A percentile compares a stretch with the other conserved stretches of the same genome.
Conservation (phyloP, 2,797 vertebrate genomes). For the Glossophaga mutica region DNA sequence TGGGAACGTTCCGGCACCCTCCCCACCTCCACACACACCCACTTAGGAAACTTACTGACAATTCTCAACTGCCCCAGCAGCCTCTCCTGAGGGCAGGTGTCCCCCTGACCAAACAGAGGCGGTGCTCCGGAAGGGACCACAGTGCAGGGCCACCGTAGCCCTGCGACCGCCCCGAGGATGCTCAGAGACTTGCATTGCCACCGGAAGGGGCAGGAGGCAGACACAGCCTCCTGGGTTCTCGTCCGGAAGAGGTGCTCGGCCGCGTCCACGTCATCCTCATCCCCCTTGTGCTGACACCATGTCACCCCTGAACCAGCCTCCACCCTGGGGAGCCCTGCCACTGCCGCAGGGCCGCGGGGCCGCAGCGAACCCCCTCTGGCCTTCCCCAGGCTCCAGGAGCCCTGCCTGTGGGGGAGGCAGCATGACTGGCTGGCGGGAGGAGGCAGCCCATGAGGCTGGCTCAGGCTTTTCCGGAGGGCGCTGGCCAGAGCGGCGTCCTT, state of each 20-base stretch:
- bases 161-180: neutral
- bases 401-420: neutral
- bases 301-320: neutral
- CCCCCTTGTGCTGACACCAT: too few relatives aligned
- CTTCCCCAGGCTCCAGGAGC: neutral
- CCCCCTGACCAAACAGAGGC: neutral
- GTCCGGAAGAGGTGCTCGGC: neutral
- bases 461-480: too few relatives aligned
- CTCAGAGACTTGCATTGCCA: neutral
- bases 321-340: neutral
- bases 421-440: neutral
- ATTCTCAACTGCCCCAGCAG: neutral
- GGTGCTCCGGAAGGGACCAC: neutral
- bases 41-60: neutral
- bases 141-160: neutral
- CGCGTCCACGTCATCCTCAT: neutral
- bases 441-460: too few relatives aligned
- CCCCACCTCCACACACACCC: too few relatives aligned
- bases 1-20: neutral
- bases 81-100: neutral
- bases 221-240: neutral
- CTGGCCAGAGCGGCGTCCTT: too few relatives aligned
- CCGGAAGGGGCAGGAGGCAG: neutral
- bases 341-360: too few relatives aligned
- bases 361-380: too few relatives aligned